Conservation (phyloP, 1,140 invertebrate species). For the Planococcus citri region DNA sequence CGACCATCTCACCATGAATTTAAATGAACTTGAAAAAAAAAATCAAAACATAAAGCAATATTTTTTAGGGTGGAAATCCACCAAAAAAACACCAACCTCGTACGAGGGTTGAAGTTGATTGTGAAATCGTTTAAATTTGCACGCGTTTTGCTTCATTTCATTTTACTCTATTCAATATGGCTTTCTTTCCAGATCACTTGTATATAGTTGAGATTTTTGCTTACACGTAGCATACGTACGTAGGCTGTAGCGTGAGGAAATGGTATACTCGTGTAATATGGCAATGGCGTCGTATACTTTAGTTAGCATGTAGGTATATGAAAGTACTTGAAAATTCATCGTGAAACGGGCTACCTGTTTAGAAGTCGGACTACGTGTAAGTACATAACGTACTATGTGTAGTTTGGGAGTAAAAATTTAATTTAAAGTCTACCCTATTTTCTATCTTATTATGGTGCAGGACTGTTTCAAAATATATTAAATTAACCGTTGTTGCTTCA, state of each 20-base stretch:
- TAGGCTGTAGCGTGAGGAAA: too few species aligned
- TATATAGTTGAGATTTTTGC: neutral
- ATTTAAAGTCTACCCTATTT: neutral
- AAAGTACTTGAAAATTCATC: too few species aligned
- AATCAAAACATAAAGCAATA: neutral
- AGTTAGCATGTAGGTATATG: too few species aligned
- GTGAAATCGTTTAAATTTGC: constrained; percentile 7
- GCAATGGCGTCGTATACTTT: too few species aligned
- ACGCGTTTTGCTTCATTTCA: constrained; percentile 6
- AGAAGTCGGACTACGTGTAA: too few species aligned
- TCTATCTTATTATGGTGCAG: neutral
- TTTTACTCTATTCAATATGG: neutral
- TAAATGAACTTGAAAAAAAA: neutral
- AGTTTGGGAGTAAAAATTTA: neutral
- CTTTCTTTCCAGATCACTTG: neutral
- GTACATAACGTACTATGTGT: too few species aligned
- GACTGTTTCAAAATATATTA: neutral
- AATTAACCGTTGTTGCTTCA: constrained; percentile 7
- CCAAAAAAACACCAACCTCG: neutral
- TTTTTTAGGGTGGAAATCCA: neutral
- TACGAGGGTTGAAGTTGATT: neutral
- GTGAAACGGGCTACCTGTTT: too few species aligned
- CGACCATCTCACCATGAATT: neutral
- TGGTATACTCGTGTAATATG: too few species aligned
- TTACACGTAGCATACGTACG: too few species aligned